Evolutionary conservation across 2,888 invertebrate species (phyloP).

Genomic region (Drosophila merina): DNA sequence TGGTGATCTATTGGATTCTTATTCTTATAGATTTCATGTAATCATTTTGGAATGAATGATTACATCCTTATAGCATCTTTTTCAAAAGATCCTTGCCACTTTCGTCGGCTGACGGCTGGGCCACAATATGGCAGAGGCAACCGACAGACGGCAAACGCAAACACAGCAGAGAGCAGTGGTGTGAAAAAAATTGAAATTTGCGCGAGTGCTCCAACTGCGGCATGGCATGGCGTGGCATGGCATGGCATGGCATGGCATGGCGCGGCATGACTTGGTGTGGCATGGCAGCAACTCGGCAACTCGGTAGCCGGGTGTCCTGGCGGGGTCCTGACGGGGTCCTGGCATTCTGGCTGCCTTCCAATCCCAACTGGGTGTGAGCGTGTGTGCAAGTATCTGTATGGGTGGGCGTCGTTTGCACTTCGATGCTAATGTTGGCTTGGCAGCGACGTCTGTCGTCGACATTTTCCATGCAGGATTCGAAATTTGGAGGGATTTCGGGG

Average conservation of each 20-base stretch:
- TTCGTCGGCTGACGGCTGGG: conserved; percentile 58
- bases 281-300: conserved; percentile 28
- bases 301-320: conserved; percentile 37
- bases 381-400: conserved; percentile 56
- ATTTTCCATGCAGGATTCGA: conserved; percentile 54
- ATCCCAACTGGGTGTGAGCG: conserved; percentile 28
- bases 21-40: no score
- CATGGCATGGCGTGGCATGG: conserved; percentile 47
- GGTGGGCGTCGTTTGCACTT: conserved; percentile 76
- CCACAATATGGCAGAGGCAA: conserved; percentile 70
- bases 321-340: conserved; percentile 46
- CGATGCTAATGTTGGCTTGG: conserved; percentile 80
- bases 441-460: conserved; percentile 77
- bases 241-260: conserved; percentile 55
- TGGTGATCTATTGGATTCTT: no score
- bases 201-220: conserved; percentile 76
- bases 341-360: conserved; percentile 44
- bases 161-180: conserved; percentile 70
- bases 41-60: no score
- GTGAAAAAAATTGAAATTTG: conserved; percentile 82
- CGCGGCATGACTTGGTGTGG: conserved; percentile 7
- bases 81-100: not conserved
- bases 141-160: conserved; percentile 68
- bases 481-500: conserved; percentile 3
- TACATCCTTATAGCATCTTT: no score